A percentile compares a stretch with the other conserved stretches of the same genome.
Evolutionary conservation across 2,113 vertebrate genomes (phyloP).

Genomic region (Psammodynastes pulverulentus): DNA sequence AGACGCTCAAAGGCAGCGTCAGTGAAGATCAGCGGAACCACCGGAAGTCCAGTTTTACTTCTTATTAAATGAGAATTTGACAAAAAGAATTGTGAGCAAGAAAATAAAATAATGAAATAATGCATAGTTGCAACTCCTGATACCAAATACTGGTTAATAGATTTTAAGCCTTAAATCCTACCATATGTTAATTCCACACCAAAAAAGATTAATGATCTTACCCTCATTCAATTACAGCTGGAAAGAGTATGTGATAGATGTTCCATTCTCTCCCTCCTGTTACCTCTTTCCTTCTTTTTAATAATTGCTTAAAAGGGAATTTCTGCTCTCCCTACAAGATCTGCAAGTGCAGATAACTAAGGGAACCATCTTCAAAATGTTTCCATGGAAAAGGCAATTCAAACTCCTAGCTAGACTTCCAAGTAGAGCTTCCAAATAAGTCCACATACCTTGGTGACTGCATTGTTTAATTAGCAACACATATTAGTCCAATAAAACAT

Average conservation of each 20-base stretch:
- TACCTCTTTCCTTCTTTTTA: neutral
- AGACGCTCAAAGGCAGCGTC: no score
- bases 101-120: neutral
- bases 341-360: neutral
- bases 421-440: neutral
- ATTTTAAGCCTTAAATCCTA: no score
- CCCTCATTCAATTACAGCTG: neutral
- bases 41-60: no score
- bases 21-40: no score
- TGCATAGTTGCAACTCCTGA: no score
- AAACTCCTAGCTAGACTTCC: neutral
- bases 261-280: neutral
- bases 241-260: neutral
- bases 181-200: neutral
- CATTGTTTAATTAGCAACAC: neutral
- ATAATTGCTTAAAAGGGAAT: neutral
- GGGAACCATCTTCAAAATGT: neutral
- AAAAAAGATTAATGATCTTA: neutral
- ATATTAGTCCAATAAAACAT: neutral
- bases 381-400: neutral
- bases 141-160: no score
- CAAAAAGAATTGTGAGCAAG: neutral
- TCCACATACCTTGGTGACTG: neutral
- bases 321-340: neutral
- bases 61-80: neutral